Conservation (phyloP, 1,140 invertebrate species). For the Drosophila mojavensis region DNA sequence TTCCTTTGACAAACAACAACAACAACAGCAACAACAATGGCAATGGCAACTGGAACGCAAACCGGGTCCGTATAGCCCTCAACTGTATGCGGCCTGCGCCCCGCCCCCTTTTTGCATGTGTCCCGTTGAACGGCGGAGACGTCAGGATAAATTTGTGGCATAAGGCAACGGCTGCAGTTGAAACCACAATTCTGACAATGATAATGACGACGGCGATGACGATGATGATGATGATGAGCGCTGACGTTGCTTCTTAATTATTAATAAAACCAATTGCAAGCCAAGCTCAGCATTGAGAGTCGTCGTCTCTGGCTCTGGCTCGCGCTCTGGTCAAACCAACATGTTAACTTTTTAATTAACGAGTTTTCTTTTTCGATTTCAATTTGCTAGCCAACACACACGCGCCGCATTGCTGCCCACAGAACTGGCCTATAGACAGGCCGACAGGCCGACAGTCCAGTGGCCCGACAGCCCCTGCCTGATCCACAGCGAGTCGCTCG, state of each 20-base stretch:
- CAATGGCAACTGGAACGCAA: slow-evolving; percentile 14
- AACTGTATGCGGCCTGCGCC: background rate
- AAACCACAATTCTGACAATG: slow-evolving; percentile 28
- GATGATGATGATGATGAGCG: slow-evolving; percentile 19
- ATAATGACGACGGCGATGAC: slow-evolving; percentile 16
- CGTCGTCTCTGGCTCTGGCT: background rate
- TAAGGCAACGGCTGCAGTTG: slow-evolving; percentile 7
- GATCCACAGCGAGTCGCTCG: slow-evolving; percentile 28
- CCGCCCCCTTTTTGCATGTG: slow-evolving; percentile 13
- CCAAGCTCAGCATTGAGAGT: slow-evolving; percentile 33
- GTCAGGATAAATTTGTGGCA: slow-evolving; percentile 26
- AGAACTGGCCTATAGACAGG: slow-evolving; percentile 58
- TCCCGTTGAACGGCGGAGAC: slow-evolving; percentile 18
- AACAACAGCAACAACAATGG: slow-evolving; percentile 22
- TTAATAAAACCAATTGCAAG: slow-evolving; percentile 74
- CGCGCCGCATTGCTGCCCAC: slow-evolving; percentile 52
- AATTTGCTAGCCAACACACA: slow-evolving; percentile 75
- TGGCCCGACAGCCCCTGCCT: slow-evolving; percentile 1
- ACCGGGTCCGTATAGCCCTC: slow-evolving; percentile 24
- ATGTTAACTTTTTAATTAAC: slow-evolving; percentile 84
- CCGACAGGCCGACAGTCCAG: background rate
- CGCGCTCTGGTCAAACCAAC: slow-evolving; percentile 32
- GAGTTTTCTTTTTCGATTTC: slow-evolving; percentile 84
- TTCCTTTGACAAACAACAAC: slow-evolving; percentile 60
- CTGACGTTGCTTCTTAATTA: slow-evolving; percentile 63